Evolutionary conservation across 2,797 vertebrate species (phyloP).

Genomic region (Xenops minutus): DNA sequence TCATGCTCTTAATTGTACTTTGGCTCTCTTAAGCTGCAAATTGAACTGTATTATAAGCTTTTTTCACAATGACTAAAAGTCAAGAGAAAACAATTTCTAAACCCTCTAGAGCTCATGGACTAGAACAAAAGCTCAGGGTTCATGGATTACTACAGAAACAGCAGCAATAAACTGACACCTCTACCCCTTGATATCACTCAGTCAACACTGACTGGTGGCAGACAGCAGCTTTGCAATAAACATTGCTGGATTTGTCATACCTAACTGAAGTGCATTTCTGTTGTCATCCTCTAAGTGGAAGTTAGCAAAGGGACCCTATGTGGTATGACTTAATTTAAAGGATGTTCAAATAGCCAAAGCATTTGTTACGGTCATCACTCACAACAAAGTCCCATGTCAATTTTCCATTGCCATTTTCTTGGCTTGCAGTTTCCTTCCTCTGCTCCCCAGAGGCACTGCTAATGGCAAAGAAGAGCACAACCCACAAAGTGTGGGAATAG

Average conservation of each 20-base stretch:
- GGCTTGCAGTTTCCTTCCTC: neutral
- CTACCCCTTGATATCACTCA: neutral
- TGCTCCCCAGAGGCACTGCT: neutral
- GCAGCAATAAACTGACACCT: neutral
- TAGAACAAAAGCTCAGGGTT: neutral
- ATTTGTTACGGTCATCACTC: neutral
- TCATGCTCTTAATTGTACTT: neutral
- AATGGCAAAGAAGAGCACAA: neutral
- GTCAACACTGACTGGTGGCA: accelerated
- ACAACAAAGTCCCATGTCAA: neutral
- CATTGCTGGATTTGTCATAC: neutral
- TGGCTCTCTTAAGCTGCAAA: neutral
- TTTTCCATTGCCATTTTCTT: neutral
- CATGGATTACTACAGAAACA: neutral
- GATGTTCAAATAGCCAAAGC: neutral
- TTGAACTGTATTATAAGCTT: neutral
- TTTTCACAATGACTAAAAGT: neutral
- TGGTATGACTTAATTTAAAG: neutral
- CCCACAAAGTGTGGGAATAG: neutral
- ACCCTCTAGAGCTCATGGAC: neutral
- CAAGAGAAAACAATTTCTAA: neutral
- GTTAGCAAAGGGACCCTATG: neutral
- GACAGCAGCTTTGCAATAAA: neutral
- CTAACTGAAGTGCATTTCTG: neutral
- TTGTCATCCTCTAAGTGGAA: neutral